These are phyloP conservation scores for Hirundichthys speculiger DNA, from an alignment of 2,113 vertebrate species.

Conservation along the genomic window DNA sequence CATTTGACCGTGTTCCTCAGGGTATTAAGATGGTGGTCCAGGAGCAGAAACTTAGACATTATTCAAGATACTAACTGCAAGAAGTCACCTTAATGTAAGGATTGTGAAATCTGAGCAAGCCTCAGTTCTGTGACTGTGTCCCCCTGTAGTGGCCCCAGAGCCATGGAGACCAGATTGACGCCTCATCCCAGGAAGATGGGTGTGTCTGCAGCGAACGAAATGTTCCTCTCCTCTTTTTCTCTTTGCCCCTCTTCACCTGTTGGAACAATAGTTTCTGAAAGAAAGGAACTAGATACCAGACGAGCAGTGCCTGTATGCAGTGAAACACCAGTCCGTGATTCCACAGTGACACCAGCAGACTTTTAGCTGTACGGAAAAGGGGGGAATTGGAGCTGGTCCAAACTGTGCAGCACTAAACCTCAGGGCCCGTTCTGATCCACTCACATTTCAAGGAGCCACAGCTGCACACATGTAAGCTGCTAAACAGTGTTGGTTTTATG, in stretches of 20 bases:
- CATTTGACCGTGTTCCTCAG: no score
- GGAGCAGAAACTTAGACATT: no score
- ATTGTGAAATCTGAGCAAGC: no score
- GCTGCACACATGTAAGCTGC: neutral
- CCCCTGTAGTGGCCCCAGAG: no score
- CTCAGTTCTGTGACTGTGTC: no score
- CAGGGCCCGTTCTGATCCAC: constrained; percentile 27
- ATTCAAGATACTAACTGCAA: no score
- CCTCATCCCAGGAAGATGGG: constrained; percentile 10
- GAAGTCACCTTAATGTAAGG: no score
- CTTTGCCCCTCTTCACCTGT: constrained; percentile 23
- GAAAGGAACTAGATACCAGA: constrained; percentile 31
- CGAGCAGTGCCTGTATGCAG: neutral
- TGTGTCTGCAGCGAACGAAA: constrained; percentile 21
- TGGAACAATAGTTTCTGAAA: constrained; percentile 34
- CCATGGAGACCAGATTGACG: neutral
- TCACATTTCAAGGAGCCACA: constrained; percentile 18
- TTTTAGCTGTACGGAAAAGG: neutral
- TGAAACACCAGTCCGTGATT: no score
- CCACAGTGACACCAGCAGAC: no score
- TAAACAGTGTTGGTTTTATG: constrained; percentile 19
- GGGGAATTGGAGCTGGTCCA: constrained; percentile 21
- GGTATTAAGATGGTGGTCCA: no score
- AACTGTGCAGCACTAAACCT: constrained; percentile 20
- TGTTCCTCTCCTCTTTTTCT: neutral